Evolutionary conservation across 2,113 vertebrate genomes (phyloP).

Genomic region (Pan paniscus): DNA sequence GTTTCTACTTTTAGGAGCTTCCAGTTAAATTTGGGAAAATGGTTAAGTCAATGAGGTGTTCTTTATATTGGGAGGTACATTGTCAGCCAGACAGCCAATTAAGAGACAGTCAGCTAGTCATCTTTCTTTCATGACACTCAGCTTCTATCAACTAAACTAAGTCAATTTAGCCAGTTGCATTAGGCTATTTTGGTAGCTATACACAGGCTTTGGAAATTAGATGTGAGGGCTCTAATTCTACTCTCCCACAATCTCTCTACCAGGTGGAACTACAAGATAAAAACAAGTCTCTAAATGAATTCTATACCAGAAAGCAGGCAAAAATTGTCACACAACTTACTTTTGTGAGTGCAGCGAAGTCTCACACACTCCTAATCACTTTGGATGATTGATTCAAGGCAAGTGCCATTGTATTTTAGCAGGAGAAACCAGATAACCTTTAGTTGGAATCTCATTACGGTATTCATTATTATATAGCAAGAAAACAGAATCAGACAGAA

Average conservation of each 20-base stretch:
- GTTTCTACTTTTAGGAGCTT: not conserved
- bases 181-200: not conserved
- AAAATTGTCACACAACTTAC: not conserved
- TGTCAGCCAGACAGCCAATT: no score
- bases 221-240: not conserved
- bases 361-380: not conserved
- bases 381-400: constrained; percentile 50
- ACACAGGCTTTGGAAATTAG: not conserved
- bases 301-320: not conserved
- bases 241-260: not conserved
- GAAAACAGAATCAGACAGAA: not conserved
- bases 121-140: not conserved
- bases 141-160: not conserved
- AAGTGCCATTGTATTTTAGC: constrained; percentile 7
- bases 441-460: constrained; percentile 36
- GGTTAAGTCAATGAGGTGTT: not conserved
- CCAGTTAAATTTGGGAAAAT: not conserved
- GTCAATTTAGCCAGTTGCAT: not conserved
- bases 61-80: accelerated
- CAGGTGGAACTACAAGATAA: not conserved
- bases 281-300: not conserved
- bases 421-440: constrained; percentile 31
- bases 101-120: not conserved
- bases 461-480: constrained; percentile 32
- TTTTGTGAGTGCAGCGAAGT: constrained; percentile 14